Evolutionary conservation across 2,797 vertebrate species (phyloP).

Genomic region (Diglossa cyanea): DNA sequence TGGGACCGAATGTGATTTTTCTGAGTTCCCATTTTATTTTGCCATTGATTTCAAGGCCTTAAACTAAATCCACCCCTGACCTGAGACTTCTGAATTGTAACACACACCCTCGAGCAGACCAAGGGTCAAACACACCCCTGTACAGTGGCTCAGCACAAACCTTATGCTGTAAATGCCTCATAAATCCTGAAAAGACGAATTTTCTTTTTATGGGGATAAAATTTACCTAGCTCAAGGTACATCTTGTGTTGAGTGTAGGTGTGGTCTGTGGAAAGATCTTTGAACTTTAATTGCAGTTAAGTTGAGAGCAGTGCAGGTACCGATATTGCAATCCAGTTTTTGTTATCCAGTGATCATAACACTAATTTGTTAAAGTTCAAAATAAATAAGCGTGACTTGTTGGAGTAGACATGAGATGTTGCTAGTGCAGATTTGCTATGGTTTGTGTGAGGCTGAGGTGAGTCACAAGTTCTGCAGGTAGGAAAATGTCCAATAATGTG

Average conservation of each 20-base stretch:
- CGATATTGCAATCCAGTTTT: not conserved
- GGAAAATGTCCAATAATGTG: not conserved
- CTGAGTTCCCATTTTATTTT: not conserved
- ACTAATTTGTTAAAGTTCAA: not conserved
- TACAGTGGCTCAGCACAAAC: not conserved
- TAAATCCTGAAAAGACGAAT: not conserved
- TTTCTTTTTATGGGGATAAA: not conserved
- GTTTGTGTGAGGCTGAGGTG: not conserved
- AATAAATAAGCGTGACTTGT: not conserved
- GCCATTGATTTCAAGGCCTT: not conserved
- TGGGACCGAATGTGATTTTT: rapidly evolving
- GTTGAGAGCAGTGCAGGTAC: not conserved
- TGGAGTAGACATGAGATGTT: not conserved
- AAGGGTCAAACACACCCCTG: not conserved
- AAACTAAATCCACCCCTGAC: not conserved
- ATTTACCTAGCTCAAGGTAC: not conserved
- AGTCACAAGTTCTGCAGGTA: not conserved
- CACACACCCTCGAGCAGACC: not conserved
- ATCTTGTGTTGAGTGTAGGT: not conserved
- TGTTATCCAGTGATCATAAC: not conserved
- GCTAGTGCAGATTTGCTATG: not conserved
- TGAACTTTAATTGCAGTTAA: not conserved
- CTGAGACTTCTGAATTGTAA: not conserved
- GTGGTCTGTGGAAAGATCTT: not conserved
- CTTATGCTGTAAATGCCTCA: not conserved